A percentile compares a stretch with the other conserved stretches of the same genome.
These are phyloP conservation scores for Danio kyathit DNA, from an alignment of 2,797 vertebrate genomes.

Conservation along the genomic window DNA sequence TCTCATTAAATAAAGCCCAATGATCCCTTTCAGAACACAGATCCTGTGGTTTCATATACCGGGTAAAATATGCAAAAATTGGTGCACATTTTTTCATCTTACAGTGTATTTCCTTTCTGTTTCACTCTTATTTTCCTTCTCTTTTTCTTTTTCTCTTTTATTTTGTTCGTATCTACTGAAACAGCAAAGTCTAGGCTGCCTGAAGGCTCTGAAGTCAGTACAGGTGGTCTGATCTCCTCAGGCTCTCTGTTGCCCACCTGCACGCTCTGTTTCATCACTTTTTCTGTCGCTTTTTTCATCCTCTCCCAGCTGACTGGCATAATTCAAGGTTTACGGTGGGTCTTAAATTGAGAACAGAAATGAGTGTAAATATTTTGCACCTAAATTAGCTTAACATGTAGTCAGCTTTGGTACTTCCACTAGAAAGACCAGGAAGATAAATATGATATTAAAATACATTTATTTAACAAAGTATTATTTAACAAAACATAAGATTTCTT, in stretches of 20 bases:
- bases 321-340: constrained; percentile 20
- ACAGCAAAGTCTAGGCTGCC: neutral
- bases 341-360: constrained; percentile 70
- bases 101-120: neutral
- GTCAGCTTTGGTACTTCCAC: constrained; percentile 69
- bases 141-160: neutral
- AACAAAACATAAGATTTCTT: too few species aligned
- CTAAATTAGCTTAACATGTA: constrained; percentile 71
- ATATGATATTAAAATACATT: too few species aligned
- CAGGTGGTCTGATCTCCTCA: neutral
- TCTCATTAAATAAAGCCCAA: neutral
- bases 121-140: neutral
- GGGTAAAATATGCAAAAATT: neutral
- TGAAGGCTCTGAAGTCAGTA: constrained; percentile 1
- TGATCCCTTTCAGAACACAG: too few species aligned
- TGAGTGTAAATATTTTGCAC: constrained; percentile 76
- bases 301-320: neutral
- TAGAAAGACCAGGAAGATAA: too few species aligned
- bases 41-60: neutral
- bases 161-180: neutral
- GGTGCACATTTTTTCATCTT: neutral
- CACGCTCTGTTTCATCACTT: neutral
- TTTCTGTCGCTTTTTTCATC: constrained; percentile 52
- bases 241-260: constrained; percentile 11
- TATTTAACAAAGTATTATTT: too few species aligned